These are phyloP conservation scores for Amphiprion percula DNA, from an alignment of 2,113 vertebrate genomes.

Conservation along the genomic window DNA sequence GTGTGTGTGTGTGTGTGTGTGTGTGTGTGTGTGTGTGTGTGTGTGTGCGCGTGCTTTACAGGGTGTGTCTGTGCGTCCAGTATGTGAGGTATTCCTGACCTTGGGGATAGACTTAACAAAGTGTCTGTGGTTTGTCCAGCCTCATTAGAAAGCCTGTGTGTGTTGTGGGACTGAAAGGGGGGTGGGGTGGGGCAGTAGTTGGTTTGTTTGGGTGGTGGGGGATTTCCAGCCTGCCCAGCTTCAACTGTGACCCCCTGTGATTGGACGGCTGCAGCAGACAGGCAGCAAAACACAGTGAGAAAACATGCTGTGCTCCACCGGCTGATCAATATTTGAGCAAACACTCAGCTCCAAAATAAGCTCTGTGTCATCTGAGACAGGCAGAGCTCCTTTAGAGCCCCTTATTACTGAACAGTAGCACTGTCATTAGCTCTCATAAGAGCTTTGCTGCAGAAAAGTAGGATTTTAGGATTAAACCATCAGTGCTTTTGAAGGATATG, in stretches of 20 bases:
- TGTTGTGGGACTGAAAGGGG: not conserved
- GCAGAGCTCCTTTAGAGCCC: constrained; percentile 10
- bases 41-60: constrained; percentile 1
- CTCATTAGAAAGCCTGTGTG: constrained; percentile 28
- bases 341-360: constrained; percentile 19
- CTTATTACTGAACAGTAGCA: constrained; percentile 18
- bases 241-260: not conserved
- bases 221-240: constrained; percentile 28
- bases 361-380: constrained; percentile 13
- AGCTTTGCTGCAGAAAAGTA: constrained; percentile 26
- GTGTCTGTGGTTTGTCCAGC: constrained; percentile 38
- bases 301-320: not conserved
- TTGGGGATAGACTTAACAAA: not conserved
- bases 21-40: constrained; percentile 10
- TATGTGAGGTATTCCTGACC: constrained; percentile 28
- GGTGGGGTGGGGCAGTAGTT: not conserved
- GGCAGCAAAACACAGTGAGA: not conserved
- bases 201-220: constrained; percentile 25
- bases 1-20: not conserved
- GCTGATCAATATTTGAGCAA: constrained; percentile 29
- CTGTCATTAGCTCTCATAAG: not conserved
- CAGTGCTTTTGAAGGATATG: constrained; percentile 16
- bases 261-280: not conserved
- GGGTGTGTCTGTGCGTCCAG: constrained; percentile 27
- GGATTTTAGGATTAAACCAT: constrained; percentile 34